Conservation (phyloP, 1,140 invertebrate species). For the Drosophila nasuta region DNA sequence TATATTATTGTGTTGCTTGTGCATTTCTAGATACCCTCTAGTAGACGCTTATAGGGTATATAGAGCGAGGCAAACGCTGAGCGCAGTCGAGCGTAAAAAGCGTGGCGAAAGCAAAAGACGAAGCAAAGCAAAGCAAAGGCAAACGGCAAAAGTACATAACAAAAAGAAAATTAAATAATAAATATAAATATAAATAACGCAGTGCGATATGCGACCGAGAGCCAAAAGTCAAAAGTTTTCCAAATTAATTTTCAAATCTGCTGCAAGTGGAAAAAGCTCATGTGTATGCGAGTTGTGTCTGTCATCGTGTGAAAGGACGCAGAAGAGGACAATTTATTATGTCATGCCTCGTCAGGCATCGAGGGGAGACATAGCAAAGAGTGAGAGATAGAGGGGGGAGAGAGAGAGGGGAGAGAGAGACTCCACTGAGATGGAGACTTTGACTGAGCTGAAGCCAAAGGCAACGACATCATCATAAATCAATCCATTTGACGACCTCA, state of each 20-base stretch:
- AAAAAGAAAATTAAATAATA: conserved; percentile 78
- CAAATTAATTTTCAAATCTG: conserved; percentile 70
- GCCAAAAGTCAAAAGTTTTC: conserved; percentile 60
- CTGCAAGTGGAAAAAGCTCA: conserved; percentile 34
- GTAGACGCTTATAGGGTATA: conserved; percentile 11
- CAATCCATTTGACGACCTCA: conserved; percentile 77
- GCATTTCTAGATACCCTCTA: neutral
- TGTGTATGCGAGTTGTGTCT: conserved; percentile 37
- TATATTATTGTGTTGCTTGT: neutral
- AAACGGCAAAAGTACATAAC: conserved; percentile 68
- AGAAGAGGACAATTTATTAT: conserved; percentile 66
- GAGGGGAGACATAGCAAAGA: neutral
- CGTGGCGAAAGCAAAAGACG: conserved; percentile 61
- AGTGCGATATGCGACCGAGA: conserved; percentile 50
- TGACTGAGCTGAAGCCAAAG: conserved; percentile 11
- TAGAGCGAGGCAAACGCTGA: conserved; percentile 20
- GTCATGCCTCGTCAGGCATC: conserved; percentile 61
- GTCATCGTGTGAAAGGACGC: conserved; percentile 44
- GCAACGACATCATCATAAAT: conserved; percentile 74
- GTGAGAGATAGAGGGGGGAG: neutral
- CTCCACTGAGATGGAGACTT: neutral
- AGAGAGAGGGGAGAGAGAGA: too few species aligned
- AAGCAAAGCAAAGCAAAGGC: conserved; percentile 35
- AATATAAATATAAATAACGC: conserved; percentile 73
- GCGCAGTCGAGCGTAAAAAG: conserved; percentile 61